Conservation (phyloP, 2,888 invertebrate genomes). For the Eumacrocentrus americanus region DNA sequence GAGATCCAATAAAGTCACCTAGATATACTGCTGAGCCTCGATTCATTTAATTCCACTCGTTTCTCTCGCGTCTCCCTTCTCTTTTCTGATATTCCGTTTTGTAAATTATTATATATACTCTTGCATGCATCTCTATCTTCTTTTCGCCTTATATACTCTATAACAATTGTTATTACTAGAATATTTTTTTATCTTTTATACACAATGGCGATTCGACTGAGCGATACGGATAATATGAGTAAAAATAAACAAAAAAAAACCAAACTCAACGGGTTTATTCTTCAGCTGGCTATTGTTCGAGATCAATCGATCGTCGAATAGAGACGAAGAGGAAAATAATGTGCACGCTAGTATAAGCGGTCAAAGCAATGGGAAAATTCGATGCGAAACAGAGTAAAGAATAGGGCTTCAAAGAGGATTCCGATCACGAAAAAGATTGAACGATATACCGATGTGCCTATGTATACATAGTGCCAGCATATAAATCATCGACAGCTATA, state of each 20-base stretch:
- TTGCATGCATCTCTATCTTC: not conserved
- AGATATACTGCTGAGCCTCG: constrained; percentile 17
- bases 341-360: not conserved
- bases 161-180: no score
- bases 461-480: not conserved
- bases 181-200: no score
- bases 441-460: not conserved
- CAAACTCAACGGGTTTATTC: no score
- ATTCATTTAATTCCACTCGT: constrained; percentile 20
- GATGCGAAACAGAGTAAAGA: not conserved
- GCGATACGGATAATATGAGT: not conserved
- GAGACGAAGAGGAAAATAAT: not conserved
- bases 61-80: constrained; percentile 3
- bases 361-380: not conserved
- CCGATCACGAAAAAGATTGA: constrained; percentile 1
- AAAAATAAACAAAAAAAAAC: no score
- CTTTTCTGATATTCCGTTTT: constrained; percentile 6
- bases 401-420: not conserved
- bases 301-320: not conserved
- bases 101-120: not conserved
- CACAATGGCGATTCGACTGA: not conserved
- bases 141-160: no score
- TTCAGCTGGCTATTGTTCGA: not conserved
- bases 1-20: constrained; percentile 26
- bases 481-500: no score